These are phyloP conservation scores for Masnerella sp. DNA, from an alignment of 2,888 invertebrate genomes.

Conservation along the genomic window DNA sequence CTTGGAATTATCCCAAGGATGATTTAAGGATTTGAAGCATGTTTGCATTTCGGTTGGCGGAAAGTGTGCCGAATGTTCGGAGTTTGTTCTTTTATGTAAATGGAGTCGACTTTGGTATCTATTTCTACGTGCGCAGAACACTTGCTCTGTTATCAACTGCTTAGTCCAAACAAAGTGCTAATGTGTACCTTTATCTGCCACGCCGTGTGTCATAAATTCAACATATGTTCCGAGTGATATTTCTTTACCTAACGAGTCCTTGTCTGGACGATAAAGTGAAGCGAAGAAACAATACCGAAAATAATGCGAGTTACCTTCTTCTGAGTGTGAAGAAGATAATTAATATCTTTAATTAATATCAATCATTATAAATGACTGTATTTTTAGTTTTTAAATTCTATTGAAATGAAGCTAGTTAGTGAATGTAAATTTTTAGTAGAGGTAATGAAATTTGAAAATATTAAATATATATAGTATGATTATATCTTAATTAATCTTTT, in stretches of 20 bases:
- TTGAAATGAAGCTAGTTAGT: too few relatives aligned
- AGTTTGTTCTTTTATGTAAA: constrained; percentile 1
- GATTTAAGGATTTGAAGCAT: too few relatives aligned
- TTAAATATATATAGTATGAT: too few relatives aligned
- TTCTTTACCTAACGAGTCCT: constrained; percentile 27
- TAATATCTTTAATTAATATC: too few relatives aligned
- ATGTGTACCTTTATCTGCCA: constrained; percentile 27
- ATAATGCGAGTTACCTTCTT: not conserved
- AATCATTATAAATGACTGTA: too few relatives aligned
- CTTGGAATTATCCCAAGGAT: too few relatives aligned
- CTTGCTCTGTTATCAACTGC: constrained; percentile 12
- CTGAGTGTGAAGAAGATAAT: not conserved
- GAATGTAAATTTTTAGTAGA: too few relatives aligned
- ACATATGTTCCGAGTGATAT: constrained; percentile 28
- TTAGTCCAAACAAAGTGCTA: constrained; percentile 29
- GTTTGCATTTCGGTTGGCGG: too few relatives aligned
- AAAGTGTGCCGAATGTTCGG: too few relatives aligned
- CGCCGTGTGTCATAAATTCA: constrained; percentile 31
- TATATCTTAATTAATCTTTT: too few relatives aligned
- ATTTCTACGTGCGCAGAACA: constrained; percentile 20
- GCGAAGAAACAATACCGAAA: constrained; percentile 9
- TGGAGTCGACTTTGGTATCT: constrained; percentile 2
- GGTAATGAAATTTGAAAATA: too few relatives aligned
- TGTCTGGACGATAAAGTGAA: constrained; percentile 14
- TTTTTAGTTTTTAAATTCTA: too few relatives aligned